Percentiles rank a stretch among this genome's conserved stretches.
phyloP scores from a whole-genome alignment of 2,797 vertebrate species.

The Parotocinclus haroldoi region DNA sequence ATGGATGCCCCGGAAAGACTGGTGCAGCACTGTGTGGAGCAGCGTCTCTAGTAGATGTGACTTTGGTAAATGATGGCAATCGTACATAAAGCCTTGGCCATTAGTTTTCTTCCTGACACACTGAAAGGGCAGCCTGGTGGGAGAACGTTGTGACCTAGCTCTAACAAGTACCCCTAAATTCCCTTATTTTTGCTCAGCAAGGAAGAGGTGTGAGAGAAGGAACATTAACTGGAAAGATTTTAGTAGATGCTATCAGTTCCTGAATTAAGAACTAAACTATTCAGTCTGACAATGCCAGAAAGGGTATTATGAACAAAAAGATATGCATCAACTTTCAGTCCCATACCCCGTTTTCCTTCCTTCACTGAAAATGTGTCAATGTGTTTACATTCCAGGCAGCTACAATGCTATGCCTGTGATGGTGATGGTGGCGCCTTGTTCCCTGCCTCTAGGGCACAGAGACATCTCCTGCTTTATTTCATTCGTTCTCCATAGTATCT shows the following conservation, averaged over 20 bases:
- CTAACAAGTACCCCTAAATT: conserved; percentile 27
- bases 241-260: conserved; percentile 59
- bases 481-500: conserved; percentile 20
- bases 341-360: conserved; percentile 17
- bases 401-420: conserved; percentile 31
- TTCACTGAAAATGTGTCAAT: conserved; percentile 39
- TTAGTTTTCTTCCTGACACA: conserved; percentile 66
- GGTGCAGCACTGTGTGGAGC: conserved; percentile 38
- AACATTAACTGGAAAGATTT: conserved; percentile 58
- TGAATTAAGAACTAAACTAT: conserved; percentile 55
- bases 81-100: conserved; percentile 64
- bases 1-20: conserved; percentile 44
- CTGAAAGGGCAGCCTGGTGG: conserved; percentile 62
- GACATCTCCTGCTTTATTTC: conserved; percentile 8
- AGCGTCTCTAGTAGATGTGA: conserved; percentile 51
- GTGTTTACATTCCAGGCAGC: conserved; percentile 58
- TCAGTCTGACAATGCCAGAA: conserved; percentile 39
- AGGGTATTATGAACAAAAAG: conserved; percentile 41
- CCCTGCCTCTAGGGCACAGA: conserved; percentile 36
- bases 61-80: conserved; percentile 70
- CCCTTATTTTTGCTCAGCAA: not conserved
- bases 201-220: conserved; percentile 42
- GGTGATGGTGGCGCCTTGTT: conserved; percentile 34
- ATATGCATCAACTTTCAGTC: conserved; percentile 27
- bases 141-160: conserved; percentile 37